These are phyloP conservation scores for Heliconius ethilla DNA, from an alignment of 2,888 invertebrate genomes.

Conservation along the genomic window DNA sequence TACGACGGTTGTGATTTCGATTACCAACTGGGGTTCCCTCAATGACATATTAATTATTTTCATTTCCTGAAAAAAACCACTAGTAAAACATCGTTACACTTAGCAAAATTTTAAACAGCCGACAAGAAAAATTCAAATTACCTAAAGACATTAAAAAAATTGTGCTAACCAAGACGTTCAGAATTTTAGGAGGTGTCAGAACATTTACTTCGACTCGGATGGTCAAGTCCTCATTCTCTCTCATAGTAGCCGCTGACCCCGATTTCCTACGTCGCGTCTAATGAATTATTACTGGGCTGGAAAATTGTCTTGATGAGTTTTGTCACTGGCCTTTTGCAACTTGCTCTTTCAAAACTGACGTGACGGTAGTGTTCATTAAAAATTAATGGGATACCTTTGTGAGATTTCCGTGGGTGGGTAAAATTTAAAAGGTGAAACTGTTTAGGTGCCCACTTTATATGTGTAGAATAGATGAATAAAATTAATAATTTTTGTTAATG, in stretches of 20 bases:
- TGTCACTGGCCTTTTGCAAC: constrained; percentile 37
- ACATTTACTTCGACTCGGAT: constrained; percentile 35
- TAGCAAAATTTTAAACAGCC: background rate
- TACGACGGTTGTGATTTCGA: too few species aligned
- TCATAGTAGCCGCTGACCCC: constrained; percentile 44
- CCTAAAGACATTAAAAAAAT: background rate
- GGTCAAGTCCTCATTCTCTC: constrained; percentile 38
- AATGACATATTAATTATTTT: too few species aligned
- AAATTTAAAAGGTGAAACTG: constrained; percentile 6
- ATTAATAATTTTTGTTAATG: background rate
- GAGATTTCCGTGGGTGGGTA: constrained; percentile 18
- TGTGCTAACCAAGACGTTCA: background rate
- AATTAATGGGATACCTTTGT: constrained; percentile 33
- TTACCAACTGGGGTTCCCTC: too few species aligned
- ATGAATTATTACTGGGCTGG: constrained; percentile 46
- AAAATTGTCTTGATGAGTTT: constrained; percentile 46
- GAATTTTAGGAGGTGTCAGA: constrained; percentile 31
- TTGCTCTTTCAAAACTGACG: constrained; percentile 35
- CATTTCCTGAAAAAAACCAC: too few species aligned
- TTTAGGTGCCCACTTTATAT: constrained; percentile 3
- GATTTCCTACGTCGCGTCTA: constrained; percentile 45
- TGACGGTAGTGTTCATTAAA: constrained; percentile 25
- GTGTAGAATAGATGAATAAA: background rate
- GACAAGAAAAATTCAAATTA: background rate
- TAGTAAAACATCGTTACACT: too few species aligned